A percentile compares a stretch with the other conserved stretches of the same genome.
Conservation (phyloP, 2,888 invertebrate genomes). For the Oxycera nigricornis region DNA sequence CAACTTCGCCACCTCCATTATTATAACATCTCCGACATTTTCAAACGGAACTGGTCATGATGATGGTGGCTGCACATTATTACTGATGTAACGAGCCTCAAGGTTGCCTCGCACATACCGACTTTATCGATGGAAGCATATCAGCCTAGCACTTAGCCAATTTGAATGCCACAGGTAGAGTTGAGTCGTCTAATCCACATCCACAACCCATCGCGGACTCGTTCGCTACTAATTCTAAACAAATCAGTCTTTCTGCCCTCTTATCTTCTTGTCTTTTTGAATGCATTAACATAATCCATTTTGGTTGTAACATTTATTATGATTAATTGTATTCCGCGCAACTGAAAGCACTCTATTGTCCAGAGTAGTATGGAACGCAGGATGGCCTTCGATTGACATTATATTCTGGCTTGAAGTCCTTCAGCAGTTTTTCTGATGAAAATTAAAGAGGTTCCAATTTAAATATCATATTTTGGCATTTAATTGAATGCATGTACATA, state of each 20-base stretch:
- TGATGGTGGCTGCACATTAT: slow-evolving; percentile 9
- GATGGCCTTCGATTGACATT: slow-evolving; percentile 42
- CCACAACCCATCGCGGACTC: neutral
- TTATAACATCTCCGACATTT: slow-evolving; percentile 18
- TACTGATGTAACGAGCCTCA: slow-evolving; percentile 9
- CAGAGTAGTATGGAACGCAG: slow-evolving; percentile 35
- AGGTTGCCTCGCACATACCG: too few relatives aligned
- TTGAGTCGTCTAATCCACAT: too few relatives aligned
- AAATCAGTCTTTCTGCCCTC: neutral
- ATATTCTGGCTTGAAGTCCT: slow-evolving; percentile 43
- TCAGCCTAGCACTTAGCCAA: too few relatives aligned
- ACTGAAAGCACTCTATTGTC: slow-evolving; percentile 15
- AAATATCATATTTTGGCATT: neutral
- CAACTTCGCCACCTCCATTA: neutral
- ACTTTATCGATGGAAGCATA: too few relatives aligned
- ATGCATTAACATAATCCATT: neutral
- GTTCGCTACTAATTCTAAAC: neutral
- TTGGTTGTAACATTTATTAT: neutral
- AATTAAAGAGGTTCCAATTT: neutral
- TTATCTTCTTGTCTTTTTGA: too few relatives aligned
- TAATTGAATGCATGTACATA: too few relatives aligned
- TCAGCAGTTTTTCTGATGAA: slow-evolving; percentile 40
- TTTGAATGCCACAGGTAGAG: too few relatives aligned
- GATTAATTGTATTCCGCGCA: slow-evolving; percentile 5
- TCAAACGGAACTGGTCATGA: slow-evolving; percentile 10